These are phyloP conservation scores for Ecliptopera silaceata DNA, from an alignment of 2,888 invertebrate genomes.

Conservation along the genomic window DNA sequence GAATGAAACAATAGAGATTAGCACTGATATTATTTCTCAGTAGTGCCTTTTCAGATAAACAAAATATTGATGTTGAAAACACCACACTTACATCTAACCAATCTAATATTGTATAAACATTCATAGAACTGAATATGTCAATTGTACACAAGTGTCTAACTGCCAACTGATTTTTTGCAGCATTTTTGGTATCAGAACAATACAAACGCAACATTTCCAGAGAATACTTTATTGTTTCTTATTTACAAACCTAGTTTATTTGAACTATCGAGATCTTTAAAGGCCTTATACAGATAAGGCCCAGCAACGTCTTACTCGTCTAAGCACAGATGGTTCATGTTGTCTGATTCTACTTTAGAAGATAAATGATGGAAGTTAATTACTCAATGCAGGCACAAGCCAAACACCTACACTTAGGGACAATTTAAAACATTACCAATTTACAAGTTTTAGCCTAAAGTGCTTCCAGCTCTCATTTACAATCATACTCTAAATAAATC, in stretches of 20 bases:
- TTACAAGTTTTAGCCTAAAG: slow-evolving; percentile 42
- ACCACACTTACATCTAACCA: not conserved
- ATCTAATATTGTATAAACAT: not conserved
- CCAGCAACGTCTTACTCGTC: slow-evolving; percentile 27
- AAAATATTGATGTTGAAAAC: not conserved
- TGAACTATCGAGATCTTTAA: slow-evolving; percentile 42
- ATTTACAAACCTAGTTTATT: slow-evolving; percentile 41
- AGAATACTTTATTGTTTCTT: slow-evolving; percentile 40
- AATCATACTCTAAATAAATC: slow-evolving; percentile 42
- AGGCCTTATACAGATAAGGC: slow-evolving; percentile 32
- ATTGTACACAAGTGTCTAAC: too few species aligned
- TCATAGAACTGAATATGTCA: slow-evolving; percentile 8
- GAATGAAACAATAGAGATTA: too few species aligned
- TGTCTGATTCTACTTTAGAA: slow-evolving; percentile 26
- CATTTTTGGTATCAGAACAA: too few species aligned
- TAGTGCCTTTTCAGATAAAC: not conserved
- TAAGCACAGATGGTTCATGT: slow-evolving; percentile 30
- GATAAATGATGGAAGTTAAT: slow-evolving; percentile 25
- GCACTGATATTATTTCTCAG: too few species aligned
- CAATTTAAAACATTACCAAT: slow-evolving; percentile 48
- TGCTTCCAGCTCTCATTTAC: slow-evolving; percentile 35
- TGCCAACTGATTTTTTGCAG: too few species aligned
- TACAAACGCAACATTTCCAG: slow-evolving; percentile 32
- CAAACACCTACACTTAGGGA: slow-evolving; percentile 34
- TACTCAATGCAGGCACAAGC: slow-evolving; percentile 33